Conservation (phyloP, 1,140 invertebrate species). For the Pogonomyrmex californicus region DNA sequence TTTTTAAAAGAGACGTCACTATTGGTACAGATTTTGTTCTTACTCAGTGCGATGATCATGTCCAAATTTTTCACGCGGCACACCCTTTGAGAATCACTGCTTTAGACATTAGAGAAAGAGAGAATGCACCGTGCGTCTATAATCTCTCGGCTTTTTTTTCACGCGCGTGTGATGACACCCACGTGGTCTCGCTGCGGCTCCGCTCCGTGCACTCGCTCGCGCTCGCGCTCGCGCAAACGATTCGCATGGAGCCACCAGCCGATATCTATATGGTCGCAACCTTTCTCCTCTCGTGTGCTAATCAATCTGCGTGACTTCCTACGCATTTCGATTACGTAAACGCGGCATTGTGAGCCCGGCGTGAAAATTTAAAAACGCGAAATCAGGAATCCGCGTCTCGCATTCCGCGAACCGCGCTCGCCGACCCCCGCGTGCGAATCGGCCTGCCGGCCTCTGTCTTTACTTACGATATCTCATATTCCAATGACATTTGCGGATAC, state of each 20-base stretch:
- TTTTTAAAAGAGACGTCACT: background rate
- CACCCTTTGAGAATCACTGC: slow-evolving; percentile 54
- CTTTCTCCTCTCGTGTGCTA: slow-evolving; percentile 87
- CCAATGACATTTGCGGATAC: slow-evolving; percentile 60
- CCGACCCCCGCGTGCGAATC: slow-evolving; percentile 28
- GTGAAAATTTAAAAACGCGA: slow-evolving; percentile 69
- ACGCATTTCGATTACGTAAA: slow-evolving; percentile 86
- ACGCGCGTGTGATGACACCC: slow-evolving; percentile 75
- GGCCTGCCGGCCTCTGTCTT: slow-evolving; percentile 9
- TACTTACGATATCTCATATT: slow-evolving; percentile 47
- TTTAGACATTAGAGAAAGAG: slow-evolving; percentile 37
- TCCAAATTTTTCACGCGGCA: background rate
- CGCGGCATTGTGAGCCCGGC: slow-evolving; percentile 66
- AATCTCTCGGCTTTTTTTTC: slow-evolving; percentile 74
- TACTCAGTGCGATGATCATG: background rate
- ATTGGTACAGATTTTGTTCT: background rate
- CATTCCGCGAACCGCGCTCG: slow-evolving; percentile 43
- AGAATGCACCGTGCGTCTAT: slow-evolving; percentile 62
- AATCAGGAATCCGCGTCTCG: slow-evolving; percentile 58
- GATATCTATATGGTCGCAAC: slow-evolving; percentile 84
- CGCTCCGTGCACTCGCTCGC: slow-evolving; percentile 6
- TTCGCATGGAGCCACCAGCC: slow-evolving; percentile 86
- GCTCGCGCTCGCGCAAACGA: slow-evolving; percentile 55
- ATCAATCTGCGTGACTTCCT: slow-evolving; percentile 86
- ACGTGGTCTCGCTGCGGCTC: slow-evolving; percentile 67